Conservation (phyloP, 2,888 invertebrate genomes). For the Drosophila infuscata region DNA sequence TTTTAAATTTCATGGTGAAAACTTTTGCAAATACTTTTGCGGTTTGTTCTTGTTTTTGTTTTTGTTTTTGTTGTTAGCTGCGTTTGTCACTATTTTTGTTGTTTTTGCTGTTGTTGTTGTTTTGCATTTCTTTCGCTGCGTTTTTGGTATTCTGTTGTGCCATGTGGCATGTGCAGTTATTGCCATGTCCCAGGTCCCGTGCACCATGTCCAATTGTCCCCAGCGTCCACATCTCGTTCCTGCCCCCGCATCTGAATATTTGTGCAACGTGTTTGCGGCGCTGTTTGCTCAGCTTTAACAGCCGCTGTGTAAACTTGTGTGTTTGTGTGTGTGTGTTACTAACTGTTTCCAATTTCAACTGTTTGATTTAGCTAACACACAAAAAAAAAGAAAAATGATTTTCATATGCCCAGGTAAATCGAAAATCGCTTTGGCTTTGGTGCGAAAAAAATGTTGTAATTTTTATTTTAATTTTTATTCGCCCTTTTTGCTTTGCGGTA, state of each 20-base stretch:
- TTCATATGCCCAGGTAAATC: constrained; percentile 27
- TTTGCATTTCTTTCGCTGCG: constrained; percentile 51
- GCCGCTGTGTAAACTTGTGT: constrained; percentile 16
- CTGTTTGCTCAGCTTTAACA: constrained; percentile 73
- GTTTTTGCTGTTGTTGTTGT: constrained; percentile 23
- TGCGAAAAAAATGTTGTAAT: constrained; percentile 6
- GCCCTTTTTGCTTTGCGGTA: constrained; percentile 42
- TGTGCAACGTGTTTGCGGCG: constrained; percentile 78
- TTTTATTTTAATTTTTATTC: constrained; percentile 37
- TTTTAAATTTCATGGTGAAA: constrained; percentile 55
- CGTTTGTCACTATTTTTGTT: constrained; percentile 51
- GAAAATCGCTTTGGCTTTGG: constrained; percentile 34
- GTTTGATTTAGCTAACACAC: constrained; percentile 54
- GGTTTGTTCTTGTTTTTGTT: constrained; percentile 41
- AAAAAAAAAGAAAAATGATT: constrained; percentile 7
- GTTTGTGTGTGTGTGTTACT: constrained; percentile 15
- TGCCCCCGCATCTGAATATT: constrained; percentile 66
- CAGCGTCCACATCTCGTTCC: constrained; percentile 38
- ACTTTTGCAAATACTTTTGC: constrained; percentile 65
- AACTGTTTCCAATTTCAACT: constrained; percentile 63
- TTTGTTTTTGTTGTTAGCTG: constrained; percentile 35
- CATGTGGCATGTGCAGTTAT: constrained; percentile 62
- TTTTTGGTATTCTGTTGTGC: constrained; percentile 55
- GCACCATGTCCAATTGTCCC: constrained; percentile 42
- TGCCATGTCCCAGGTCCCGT: constrained; percentile 46